Percentiles rank a stretch among this genome's conserved stretches.
Conservation (phyloP, 2,113 vertebrate species). For the Scatophagus argus region DNA sequence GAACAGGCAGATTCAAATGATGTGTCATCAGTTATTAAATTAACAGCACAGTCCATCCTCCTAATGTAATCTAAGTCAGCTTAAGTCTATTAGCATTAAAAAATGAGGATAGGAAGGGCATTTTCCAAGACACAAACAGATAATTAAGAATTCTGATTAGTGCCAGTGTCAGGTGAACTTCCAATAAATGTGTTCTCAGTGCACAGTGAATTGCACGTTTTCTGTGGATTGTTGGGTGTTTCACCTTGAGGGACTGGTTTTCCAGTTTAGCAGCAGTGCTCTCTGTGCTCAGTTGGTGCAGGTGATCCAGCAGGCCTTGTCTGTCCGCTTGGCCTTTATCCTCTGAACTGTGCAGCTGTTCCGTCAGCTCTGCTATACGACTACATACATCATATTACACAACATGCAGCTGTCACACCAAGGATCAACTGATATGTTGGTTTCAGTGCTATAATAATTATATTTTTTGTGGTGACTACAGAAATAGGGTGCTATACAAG, state of each 20-base stretch:
- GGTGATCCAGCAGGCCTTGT: constrained; percentile 81
- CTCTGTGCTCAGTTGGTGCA: constrained; percentile 86
- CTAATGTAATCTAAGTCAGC: neutral
- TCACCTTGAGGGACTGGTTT: constrained; percentile 91
- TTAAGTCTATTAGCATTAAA: neutral
- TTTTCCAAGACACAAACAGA: neutral
- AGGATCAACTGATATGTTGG: no score
- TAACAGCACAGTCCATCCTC: neutral
- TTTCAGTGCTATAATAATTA: no score
- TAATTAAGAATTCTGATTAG: neutral
- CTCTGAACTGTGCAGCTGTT: constrained; percentile 84
- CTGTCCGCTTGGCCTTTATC: constrained; percentile 85
- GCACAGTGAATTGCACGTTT: neutral
- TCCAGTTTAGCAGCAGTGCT: constrained; percentile 84
- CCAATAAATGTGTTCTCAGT: neutral
- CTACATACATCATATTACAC: constrained; percentile 76
- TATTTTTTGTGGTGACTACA: no score
- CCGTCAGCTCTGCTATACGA: constrained; percentile 85
- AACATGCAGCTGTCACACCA: neutral
- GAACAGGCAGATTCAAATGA: constrained; percentile 1
- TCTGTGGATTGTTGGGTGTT: neutral
- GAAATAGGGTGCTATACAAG: no score
- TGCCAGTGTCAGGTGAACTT: neutral
- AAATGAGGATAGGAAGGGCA: neutral
- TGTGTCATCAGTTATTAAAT: constrained; percentile 1